phyloP scores from a whole-genome alignment of 92 coral and sea anemone species.

The Zoanthus gigantus region DNA sequence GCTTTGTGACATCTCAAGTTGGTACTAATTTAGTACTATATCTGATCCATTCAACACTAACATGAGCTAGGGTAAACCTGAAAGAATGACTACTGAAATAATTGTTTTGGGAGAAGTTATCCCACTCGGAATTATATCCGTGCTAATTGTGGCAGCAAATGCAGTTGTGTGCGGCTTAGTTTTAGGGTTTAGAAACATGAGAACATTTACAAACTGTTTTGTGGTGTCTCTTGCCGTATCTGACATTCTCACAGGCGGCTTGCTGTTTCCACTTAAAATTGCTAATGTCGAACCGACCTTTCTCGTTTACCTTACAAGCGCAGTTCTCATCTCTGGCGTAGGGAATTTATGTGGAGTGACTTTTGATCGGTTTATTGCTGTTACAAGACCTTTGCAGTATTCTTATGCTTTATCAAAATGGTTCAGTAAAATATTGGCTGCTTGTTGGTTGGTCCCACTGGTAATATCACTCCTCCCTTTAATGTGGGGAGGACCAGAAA shows the following conservation, averaged over 20 bases:
- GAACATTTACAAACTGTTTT: conserved; percentile 37
- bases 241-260: conserved; percentile 28
- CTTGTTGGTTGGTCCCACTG: conserved; percentile 32
- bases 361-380: conserved; percentile 25
- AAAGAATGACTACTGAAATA: neutral
- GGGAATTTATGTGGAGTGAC: conserved; percentile 43
- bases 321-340: conserved; percentile 24
- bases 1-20: neutral
- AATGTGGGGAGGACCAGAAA: conserved; percentile 12
- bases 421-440: conserved; percentile 18
- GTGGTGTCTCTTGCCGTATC: conserved; percentile 34
- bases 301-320: conserved; percentile 9
- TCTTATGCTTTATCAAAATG: conserved; percentile 28
- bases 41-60: neutral
- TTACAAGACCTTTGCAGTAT: conserved; percentile 40
- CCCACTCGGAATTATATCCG: conserved; percentile 15
- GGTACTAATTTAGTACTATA: neutral
- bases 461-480: conserved; percentile 18
- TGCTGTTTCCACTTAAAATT: conserved; percentile 28
- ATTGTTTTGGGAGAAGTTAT: neutral
- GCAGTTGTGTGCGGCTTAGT: conserved; percentile 27
- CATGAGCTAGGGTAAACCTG: neutral
- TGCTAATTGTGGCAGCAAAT: conserved; percentile 39
- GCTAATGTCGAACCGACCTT: conserved; percentile 9
- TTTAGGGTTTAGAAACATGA: conserved; percentile 20